These are phyloP conservation scores for Carlito syrichta DNA, from an alignment of 2,113 vertebrate species.

Conservation along the genomic window DNA sequence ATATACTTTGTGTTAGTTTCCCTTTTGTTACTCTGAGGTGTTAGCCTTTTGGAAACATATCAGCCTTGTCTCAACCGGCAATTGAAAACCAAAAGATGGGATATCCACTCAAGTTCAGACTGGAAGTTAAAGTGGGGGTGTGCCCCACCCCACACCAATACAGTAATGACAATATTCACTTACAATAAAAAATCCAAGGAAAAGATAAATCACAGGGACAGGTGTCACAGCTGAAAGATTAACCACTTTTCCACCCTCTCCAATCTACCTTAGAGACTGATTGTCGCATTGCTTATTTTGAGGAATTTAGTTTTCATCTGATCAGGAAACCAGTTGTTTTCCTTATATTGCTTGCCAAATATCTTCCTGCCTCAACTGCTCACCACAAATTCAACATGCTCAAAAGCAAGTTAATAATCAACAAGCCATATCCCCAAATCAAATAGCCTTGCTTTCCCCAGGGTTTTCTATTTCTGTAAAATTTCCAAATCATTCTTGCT, in stretches of 20 bases:
- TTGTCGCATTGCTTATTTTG: background rate
- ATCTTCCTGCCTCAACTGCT: background rate
- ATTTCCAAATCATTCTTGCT: background rate
- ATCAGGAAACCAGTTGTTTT: background rate
- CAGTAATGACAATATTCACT: background rate
- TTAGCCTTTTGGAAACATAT: background rate
- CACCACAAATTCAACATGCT: background rate
- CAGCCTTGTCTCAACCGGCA: background rate
- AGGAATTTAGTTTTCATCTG: slow-evolving; percentile 17
- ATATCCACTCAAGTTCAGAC: background rate
- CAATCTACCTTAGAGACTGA: background rate
- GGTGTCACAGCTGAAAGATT: background rate
- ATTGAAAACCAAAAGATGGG: background rate
- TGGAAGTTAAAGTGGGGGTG: background rate
- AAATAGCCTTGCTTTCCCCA: background rate
- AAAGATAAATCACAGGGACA: background rate
- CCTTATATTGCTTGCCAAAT: background rate
- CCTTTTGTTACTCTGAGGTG: background rate
- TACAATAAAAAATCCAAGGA: background rate
- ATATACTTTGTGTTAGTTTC: slow-evolving; percentile 31
- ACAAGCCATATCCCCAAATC: background rate
- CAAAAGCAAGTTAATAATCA: background rate
- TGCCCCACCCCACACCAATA: too few species aligned
- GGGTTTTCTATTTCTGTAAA: slow-evolving; percentile 11
- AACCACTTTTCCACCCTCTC: background rate